Conservation (phyloP, 1,140 invertebrate genomes). For the Sweltsa coloradensis region DNA sequence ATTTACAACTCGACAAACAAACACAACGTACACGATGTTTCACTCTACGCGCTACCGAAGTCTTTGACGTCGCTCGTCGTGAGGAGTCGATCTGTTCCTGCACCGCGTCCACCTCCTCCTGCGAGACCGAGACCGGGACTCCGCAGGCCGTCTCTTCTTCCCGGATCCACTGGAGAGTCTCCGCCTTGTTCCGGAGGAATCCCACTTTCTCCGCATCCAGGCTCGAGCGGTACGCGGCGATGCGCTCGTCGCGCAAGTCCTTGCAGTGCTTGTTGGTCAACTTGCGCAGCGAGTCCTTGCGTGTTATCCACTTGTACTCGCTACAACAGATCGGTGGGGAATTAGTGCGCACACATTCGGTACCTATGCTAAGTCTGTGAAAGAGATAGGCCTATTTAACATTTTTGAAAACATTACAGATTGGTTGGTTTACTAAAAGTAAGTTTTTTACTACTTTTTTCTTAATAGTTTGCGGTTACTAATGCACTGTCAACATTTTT, state of each 20-base stretch:
- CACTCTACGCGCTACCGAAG: too few species aligned
- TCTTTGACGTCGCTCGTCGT: too few species aligned
- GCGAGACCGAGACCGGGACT: conserved; percentile 43
- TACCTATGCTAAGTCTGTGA: too few species aligned
- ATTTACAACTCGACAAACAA: too few species aligned
- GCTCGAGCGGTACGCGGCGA: conserved; percentile 45
- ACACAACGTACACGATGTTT: too few species aligned
- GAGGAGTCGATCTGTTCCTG: conserved; percentile 38
- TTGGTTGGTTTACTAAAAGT: too few species aligned
- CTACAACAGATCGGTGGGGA: conserved; percentile 18
- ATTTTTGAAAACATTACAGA: too few species aligned
- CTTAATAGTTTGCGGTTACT: too few species aligned
- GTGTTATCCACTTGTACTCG: conserved; percentile 39
- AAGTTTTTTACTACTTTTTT: too few species aligned
- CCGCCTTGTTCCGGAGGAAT: conserved; percentile 45
- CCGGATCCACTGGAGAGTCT: conserved; percentile 50
- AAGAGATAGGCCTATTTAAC: too few species aligned
- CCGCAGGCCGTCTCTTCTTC: conserved; percentile 54
- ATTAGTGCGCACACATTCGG: too few species aligned
- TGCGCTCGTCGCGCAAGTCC: conserved; percentile 44
- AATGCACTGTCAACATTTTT: too few species aligned
- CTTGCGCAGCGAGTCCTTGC: conserved; percentile 51
- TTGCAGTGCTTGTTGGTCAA: conserved; percentile 52
- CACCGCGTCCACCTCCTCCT: conserved; percentile 48
- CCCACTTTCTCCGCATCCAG: conserved; percentile 50